Evolutionary conservation across 2,888 invertebrate genomes (phyloP).

Genomic region (Drosophila helvetica): DNA sequence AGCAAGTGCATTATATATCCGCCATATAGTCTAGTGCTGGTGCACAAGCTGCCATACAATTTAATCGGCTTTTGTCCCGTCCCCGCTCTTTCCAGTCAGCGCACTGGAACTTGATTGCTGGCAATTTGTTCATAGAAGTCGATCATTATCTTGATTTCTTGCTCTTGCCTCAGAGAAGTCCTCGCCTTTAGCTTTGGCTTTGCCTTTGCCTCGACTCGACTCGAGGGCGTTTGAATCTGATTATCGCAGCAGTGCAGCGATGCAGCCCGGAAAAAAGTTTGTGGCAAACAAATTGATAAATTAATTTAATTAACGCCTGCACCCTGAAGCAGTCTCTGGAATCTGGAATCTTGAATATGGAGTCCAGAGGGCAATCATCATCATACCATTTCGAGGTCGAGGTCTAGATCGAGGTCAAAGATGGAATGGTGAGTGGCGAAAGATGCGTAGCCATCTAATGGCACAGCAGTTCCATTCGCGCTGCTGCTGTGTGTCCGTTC

Average conservation of each 20-base stretch:
- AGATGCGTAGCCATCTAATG: no score
- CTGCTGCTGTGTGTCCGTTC: background rate
- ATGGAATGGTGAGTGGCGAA: background rate
- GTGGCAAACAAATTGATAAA: conserved; percentile 64
- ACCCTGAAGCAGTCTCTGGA: background rate
- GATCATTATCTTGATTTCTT: conserved; percentile 65
- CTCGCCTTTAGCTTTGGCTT: conserved; percentile 18
- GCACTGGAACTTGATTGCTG: conserved; percentile 58
- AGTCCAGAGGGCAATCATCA: conserved; percentile 2
- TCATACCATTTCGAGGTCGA: background rate
- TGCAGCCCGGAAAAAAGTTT: conserved; percentile 61
- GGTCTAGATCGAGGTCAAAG: conserved; percentile 18
- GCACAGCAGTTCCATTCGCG: background rate
- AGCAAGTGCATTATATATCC: conserved; percentile 28
- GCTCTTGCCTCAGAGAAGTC: conserved; percentile 17
- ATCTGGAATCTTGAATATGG: no score
- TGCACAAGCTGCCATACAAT: conserved; percentile 14
- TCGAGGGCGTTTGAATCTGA: conserved; percentile 42
- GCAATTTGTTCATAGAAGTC: conserved; percentile 76
- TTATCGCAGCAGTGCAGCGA: conserved; percentile 36
- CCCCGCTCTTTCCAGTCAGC: background rate
- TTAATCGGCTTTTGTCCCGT: conserved; percentile 54
- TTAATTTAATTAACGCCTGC: conserved; percentile 55
- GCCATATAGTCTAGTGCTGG: conserved; percentile 26
- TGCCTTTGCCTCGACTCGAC: background rate